These are phyloP conservation scores for Pogonognathellus flavescens DNA, from an alignment of 1,140 invertebrate genomes.

Conservation along the genomic window DNA sequence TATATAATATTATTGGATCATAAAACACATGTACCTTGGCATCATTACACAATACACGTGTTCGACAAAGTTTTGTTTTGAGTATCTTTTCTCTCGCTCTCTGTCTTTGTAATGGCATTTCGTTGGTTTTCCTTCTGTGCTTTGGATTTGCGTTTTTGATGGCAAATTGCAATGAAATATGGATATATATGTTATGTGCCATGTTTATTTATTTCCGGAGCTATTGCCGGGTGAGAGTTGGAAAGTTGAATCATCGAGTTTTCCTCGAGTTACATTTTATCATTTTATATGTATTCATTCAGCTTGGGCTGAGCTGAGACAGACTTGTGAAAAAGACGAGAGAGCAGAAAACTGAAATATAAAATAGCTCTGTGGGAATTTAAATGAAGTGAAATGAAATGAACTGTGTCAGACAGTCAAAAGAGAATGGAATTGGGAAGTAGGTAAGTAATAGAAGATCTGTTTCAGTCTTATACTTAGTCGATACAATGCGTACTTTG, in stretches of 20 bases:
- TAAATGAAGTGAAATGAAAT: slow-evolving; percentile 54
- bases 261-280: slow-evolving; percentile 12
- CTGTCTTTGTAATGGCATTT: neutral
- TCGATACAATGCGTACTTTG: neutral
- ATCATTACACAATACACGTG: neutral
- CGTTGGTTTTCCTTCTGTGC: slow-evolving; percentile 13
- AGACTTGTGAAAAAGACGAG: neutral
- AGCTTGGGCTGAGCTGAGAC: slow-evolving; percentile 4
- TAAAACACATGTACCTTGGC: too few species aligned
- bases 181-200: slow-evolving; percentile 18
- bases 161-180: slow-evolving; percentile 50
- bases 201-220: slow-evolving; percentile 16
- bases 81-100: neutral
- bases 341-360: slow-evolving; percentile 29
- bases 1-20: too few species aligned
- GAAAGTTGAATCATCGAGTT: slow-evolving; percentile 2
- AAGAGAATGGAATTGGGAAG: neutral
- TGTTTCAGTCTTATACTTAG: too few species aligned
- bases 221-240: slow-evolving; percentile 5
- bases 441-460: too few species aligned
- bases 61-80: neutral
- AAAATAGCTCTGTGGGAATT: slow-evolving; percentile 41
- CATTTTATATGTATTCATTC: neutral
- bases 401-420: slow-evolving; percentile 44
- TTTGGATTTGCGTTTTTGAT: slow-evolving; percentile 11